These are phyloP conservation scores for Drosophila neotestacea DNA, from an alignment of 2,888 invertebrate species.

Conservation along the genomic window DNA sequence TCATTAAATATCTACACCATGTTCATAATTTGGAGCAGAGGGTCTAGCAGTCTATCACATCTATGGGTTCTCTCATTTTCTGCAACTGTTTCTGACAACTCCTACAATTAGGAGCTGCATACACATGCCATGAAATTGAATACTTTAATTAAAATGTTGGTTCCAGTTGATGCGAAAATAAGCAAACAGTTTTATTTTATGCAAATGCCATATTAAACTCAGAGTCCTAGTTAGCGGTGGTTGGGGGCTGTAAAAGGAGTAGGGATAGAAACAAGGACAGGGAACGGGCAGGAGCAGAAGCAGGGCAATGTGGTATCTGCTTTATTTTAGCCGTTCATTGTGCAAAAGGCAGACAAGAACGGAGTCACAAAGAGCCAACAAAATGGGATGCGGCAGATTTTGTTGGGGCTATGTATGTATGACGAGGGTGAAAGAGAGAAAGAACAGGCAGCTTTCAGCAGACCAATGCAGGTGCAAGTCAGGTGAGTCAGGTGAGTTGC, in stretches of 20 bases:
- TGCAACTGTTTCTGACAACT: neutral
- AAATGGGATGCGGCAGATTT: constrained; percentile 9
- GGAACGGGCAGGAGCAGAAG: neutral
- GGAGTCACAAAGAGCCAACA: constrained; percentile 51
- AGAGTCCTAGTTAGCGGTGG: constrained; percentile 3
- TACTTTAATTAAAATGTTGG: constrained; percentile 70
- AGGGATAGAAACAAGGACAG: neutral
- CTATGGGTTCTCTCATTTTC: neutral
- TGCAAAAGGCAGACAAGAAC: constrained; percentile 60
- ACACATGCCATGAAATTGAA: constrained; percentile 27
- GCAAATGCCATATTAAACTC: constrained; percentile 74
- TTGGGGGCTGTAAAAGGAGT: neutral
- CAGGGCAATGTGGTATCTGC: constrained; percentile 48
- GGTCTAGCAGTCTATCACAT: too few relatives aligned
- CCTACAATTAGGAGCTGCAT: neutral
- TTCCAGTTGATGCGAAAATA: constrained; percentile 53
- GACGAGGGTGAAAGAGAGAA: neutral
- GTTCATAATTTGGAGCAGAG: too few relatives aligned
- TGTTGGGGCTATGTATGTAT: neutral
- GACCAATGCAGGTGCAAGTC: constrained; percentile 27
- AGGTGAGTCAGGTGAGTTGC: constrained; percentile 59
- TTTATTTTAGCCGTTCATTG: constrained; percentile 76
- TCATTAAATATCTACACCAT: too few relatives aligned
- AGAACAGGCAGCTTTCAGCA: constrained; percentile 5
- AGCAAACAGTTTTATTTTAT: constrained; percentile 66